Evolutionary conservation across 1,140 invertebrate genomes (phyloP), one percentile per base, ranked within the genome.

Genomic region (Eumeta japonica): DNA sequence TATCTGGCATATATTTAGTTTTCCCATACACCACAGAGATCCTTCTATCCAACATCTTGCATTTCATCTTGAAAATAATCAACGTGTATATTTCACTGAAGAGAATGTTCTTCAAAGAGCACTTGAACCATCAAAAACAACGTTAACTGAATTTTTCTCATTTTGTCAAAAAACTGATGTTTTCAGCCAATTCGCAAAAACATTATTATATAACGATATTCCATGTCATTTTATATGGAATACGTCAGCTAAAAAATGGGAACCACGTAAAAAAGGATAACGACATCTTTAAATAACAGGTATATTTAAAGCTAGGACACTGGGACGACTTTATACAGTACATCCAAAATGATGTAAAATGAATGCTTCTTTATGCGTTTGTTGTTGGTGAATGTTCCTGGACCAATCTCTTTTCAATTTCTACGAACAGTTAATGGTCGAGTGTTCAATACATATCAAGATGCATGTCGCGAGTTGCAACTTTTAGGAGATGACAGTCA

Each of bases 391-490:
- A n/a, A n/a, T 51, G 62, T 79, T 32, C 55, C 50, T 48, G 76
- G 75, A 5, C 66, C 75, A 45, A 75, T 47, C 51, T 72, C 58
- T 34, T 78, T 79, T 45, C 10, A 58, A 46, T 10, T 62, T 46
- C 43, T 79, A 35, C 49, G 49, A 68, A 79, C 62, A 30, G 55
- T 76, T 37, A 45, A 75, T 61, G 65, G 61, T 38, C 12, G 55
- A 28, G 19, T 58, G 35, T 72, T 48, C 50, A 14, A 16, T 7
- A 63, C 67, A 5, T 70, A 54, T 38, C 41, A 55, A 45, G 60
- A 57, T 37, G 62, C 66, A 20, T 63, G 58, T 48, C 52, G 51
- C 47, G 36, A 41, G 39, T 45, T 48, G 18, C 13, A 24, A 18
- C 46, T 55, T 35, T 40, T 50, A 3, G 52, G 52, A 29, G 48